Base-by-base conservation (phyloP, 2,888 invertebrate species). In the Apodemia mormo region DNA sequence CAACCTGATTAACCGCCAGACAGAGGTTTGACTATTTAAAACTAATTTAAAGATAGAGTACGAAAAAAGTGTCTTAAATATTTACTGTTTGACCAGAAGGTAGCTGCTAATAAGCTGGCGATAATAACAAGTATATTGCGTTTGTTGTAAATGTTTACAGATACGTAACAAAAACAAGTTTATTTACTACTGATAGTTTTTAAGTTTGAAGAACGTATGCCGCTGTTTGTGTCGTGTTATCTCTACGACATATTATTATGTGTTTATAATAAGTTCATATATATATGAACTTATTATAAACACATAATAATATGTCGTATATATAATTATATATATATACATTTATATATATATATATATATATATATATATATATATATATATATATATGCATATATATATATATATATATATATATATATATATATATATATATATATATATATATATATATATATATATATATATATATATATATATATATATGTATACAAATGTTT, bases 111-210 rank as follows among this genome's bases (percentile, higher is more conserved):
- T 52, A n/a, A 52, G n/a, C 4, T 54, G 9, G 7, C 54, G 68
- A 68, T 68, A 65, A 68, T 65, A 68, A 68, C 64, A 45, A 65
- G 54, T 68, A 49, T 65, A 68, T 65, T 65, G 40, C 65, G 65
- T 65, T 65, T 8, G 7, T 65, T 52, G 33, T 65, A 65, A 68
- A 65, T 68, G 65, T 68, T 65, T 54, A 40, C 65, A 65, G 54
- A 68, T 65, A 68, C 30, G 65, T 54, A 40, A 68, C 43, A 54
- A 29, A 68, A 68, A 68, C 65, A 65, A 40, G 64, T 5, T 29
- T 58, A 43, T 56, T 40, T 58, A 45, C 52, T n/a, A 66, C 30
- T 66, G 30, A 68, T 40, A 22, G 12, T 33, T 61, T 58, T 33
- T 29, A 30, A 29, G 30, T 29, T 58, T 22, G 2, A 10, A 10